Conservation (phyloP, 2,797 vertebrate genomes). For the Aythya fuligula region DNA sequence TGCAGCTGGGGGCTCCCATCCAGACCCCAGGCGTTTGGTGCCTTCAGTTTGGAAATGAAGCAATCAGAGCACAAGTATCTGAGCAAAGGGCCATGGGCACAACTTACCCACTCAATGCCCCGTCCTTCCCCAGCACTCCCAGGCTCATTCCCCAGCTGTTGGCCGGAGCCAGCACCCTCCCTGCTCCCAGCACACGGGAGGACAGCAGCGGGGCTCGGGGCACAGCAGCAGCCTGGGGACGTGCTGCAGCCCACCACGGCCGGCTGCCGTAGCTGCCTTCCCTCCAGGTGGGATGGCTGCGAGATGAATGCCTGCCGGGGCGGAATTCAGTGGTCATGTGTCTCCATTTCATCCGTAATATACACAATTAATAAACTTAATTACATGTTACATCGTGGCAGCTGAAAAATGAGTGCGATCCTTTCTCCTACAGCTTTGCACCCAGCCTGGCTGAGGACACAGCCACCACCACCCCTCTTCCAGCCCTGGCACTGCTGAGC, state of each 20-base stretch:
- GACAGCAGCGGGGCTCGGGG: background rate
- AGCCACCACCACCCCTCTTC: background rate
- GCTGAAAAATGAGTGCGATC: constrained; percentile 55
- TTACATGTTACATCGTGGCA: constrained; percentile 71
- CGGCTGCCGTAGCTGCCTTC: background rate
- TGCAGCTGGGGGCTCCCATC: background rate
- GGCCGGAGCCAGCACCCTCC: background rate
- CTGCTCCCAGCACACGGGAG: background rate
- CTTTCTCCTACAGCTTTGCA: background rate
- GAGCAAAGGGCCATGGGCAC: no score
- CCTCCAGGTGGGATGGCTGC: background rate
- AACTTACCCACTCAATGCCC: no score
- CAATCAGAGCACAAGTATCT: no score
- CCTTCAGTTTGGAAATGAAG: no score
- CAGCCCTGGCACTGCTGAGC: background rate
- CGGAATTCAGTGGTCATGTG: constrained; percentile 9
- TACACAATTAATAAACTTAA: constrained; percentile 78
- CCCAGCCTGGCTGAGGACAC: fast-evolving
- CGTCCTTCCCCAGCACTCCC: background rate
- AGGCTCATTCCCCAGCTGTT: fast-evolving
- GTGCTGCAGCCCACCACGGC: background rate
- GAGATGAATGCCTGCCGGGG: constrained; percentile 31
- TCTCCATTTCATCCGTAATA: constrained; percentile 74
- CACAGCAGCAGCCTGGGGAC: fast-evolving
- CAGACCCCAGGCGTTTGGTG: background rate